Conservation (phyloP, 2,113 vertebrate species). For the Eclectus roratus region DNA sequence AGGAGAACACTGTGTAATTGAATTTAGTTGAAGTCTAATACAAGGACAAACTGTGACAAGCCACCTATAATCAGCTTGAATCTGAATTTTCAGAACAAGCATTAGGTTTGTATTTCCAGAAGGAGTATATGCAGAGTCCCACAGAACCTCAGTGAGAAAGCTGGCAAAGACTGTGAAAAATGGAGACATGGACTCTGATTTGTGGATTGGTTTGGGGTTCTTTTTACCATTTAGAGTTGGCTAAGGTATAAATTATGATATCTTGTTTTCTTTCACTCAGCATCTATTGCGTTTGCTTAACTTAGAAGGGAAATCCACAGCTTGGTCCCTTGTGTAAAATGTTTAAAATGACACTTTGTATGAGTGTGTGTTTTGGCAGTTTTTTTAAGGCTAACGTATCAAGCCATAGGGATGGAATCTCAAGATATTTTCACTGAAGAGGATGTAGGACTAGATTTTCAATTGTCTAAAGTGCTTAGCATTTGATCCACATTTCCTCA, state of each 20-base stretch:
- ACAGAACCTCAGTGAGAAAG: background rate
- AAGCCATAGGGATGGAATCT: background rate
- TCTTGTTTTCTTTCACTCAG: background rate
- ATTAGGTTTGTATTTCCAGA: constrained; percentile 11
- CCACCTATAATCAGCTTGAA: constrained; percentile 43
- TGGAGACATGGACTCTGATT: background rate
- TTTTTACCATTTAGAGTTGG: background rate
- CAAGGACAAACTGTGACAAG: constrained; percentile 53
- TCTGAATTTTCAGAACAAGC: constrained; percentile 22
- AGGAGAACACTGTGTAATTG: constrained; percentile 70
- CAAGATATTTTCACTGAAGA: background rate
- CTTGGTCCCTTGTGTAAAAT: background rate
- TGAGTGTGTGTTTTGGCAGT: too few species aligned
- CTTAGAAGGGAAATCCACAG: background rate
- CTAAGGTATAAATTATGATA: background rate
- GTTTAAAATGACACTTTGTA: background rate
- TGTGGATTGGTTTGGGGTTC: background rate
- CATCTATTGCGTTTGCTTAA: background rate
- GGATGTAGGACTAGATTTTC: background rate
- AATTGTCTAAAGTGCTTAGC: background rate
- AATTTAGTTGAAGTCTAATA: constrained; percentile 73
- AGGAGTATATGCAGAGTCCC: background rate
- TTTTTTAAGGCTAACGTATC: background rate
- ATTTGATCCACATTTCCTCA: background rate
- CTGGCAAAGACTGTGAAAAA: background rate